phyloP scores from a whole-genome alignment of 2,888 invertebrate species.

The Dusona sp. region DNA sequence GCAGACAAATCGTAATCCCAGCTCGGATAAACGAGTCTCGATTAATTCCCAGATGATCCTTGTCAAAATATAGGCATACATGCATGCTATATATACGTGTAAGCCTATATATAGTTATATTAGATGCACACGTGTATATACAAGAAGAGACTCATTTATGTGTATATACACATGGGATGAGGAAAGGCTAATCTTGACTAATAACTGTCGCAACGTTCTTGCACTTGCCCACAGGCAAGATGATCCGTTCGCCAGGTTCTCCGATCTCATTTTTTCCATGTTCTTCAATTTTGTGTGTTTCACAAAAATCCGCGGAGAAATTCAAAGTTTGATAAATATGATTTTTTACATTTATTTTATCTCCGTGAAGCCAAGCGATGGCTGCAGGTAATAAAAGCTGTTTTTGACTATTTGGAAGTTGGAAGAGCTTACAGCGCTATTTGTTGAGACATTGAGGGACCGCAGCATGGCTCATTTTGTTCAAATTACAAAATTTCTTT shows the following conservation, averaged over 20 bases:
- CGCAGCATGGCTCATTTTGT: no score
- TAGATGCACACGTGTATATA: neutral
- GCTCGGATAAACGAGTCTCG: conserved; percentile 79
- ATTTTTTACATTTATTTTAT: neutral
- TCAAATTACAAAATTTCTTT: no score
- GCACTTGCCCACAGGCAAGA: conserved; percentile 32
- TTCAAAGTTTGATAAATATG: neutral
- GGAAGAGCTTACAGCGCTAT: no score
- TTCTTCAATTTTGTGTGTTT: conserved; percentile 15
- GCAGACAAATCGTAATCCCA: conserved; percentile 83
- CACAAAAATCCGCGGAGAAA: neutral
- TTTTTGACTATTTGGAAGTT: no score
- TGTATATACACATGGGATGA: conserved; percentile 32
- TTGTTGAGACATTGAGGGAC: no score
- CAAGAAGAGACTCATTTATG: neutral
- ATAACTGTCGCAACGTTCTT: conserved; percentile 78
- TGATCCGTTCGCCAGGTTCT: conserved; percentile 49
- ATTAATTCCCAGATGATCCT: conserved; percentile 83
- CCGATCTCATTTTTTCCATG: conserved; percentile 12
- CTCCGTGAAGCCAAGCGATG: no score
- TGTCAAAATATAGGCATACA: conserved; percentile 81
- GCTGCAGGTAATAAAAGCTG: no score
- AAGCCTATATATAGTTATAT: neutral
- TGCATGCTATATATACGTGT: conserved; percentile 37
- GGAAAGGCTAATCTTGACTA: conserved; percentile 80